Percentiles rank a stretch among this genome's conserved stretches.
Evolutionary conservation across 2,113 vertebrate genomes (phyloP).

Genomic region (Crotalus horridus): DNA sequence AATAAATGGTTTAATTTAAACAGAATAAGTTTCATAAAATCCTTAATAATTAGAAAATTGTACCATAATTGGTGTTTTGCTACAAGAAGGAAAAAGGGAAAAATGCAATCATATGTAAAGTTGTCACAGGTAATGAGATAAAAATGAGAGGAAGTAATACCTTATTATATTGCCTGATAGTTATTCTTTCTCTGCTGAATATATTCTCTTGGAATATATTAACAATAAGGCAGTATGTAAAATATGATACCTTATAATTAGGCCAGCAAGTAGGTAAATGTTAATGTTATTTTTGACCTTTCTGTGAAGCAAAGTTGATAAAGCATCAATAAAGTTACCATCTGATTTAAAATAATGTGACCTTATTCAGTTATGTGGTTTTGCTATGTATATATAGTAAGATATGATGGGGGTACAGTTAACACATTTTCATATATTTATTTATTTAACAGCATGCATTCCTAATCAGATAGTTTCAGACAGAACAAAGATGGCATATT

Average conservation of each 20-base stretch:
- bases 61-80: constrained; percentile 31
- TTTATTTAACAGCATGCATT: not conserved
- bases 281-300: not conserved
- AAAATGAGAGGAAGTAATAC: constrained; percentile 20
- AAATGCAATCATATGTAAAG: constrained; percentile 23
- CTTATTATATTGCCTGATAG: constrained; percentile 31
- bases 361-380: not conserved
- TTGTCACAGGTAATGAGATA: constrained; percentile 31
- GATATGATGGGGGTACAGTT: not conserved
- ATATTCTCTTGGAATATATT: constrained; percentile 27
- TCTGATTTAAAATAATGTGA: not conserved
- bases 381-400: not conserved
- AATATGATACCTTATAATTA: constrained; percentile 28
- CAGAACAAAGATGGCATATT: not conserved
- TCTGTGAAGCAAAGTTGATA: not conserved
- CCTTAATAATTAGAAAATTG: constrained; percentile 43
- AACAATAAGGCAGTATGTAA: not conserved
- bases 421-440: not conserved
- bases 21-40: constrained; percentile 27
- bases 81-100: constrained; percentile 3
- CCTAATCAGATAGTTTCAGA: not conserved
- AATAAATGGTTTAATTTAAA: constrained; percentile 48
- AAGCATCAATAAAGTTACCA: not conserved
- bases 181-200: constrained; percentile 16
- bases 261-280: constrained; percentile 18